phyloP scores from a whole-genome alignment of 2,888 invertebrate genomes.

The Thyatira batis region DNA sequence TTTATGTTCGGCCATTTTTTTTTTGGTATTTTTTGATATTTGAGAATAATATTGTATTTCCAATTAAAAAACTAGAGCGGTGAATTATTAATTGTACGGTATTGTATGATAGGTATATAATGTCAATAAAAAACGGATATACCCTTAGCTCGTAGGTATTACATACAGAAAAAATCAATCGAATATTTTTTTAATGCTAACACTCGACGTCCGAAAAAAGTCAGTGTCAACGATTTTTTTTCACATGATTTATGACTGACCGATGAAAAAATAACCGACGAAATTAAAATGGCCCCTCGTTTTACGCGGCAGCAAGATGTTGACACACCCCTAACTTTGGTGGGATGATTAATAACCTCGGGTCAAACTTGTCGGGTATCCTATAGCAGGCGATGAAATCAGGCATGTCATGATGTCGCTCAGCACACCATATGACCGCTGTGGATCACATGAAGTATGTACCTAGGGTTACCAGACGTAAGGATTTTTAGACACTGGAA shows the following conservation, averaged over 20 bases:
- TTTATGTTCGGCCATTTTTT: no score
- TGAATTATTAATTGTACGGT: no score
- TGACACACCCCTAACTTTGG: slow-evolving; percentile 4
- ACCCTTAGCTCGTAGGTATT: no score
- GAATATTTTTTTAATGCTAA: no score
- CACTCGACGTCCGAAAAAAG: not conserved
- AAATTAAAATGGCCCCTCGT: slow-evolving; percentile 1
- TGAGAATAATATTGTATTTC: no score
- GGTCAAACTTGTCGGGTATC: slow-evolving; percentile 9
- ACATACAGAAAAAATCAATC: no score
- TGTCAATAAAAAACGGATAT: no score
- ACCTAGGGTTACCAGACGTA: no score
- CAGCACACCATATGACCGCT: not conserved
- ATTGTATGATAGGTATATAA: no score
- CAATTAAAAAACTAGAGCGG: no score
- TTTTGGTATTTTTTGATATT: no score
- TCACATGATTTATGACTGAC: slow-evolving; percentile 1
- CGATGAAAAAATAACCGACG: slow-evolving; percentile 1
- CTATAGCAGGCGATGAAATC: slow-evolving; percentile 5
- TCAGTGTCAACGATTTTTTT: slow-evolving; percentile 2
- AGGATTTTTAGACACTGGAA: no score
- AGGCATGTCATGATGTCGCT: slow-evolving; percentile 10
- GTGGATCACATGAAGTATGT: not conserved
- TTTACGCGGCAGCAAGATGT: slow-evolving; percentile 3
- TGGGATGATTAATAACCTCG: slow-evolving; percentile 7